These are phyloP conservation scores for Pleuronectes platessa DNA, from an alignment of 2,113 vertebrate genomes.

Conservation along the genomic window DNA sequence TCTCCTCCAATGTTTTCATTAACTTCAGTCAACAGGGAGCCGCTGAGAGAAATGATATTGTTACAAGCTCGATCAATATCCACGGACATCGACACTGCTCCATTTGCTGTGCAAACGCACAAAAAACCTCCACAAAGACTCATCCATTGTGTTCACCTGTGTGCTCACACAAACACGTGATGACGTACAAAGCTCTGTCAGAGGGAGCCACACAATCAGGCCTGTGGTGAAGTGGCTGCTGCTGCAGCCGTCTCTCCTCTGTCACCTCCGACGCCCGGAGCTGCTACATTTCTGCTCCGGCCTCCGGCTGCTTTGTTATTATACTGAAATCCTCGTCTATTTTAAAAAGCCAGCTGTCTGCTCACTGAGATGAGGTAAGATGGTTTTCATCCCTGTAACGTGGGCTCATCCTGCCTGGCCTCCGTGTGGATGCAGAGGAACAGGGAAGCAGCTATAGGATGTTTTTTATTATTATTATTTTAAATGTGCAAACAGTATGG, in stretches of 20 bases:
- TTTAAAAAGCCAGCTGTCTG: background rate
- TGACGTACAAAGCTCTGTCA: slow-evolving; percentile 1
- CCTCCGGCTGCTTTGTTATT: background rate
- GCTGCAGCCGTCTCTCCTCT: background rate
- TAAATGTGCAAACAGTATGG: too few relatives aligned
- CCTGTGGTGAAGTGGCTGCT: background rate
- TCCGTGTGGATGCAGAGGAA: background rate
- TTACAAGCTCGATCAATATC: slow-evolving; percentile 20
- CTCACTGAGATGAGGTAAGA: slow-evolving; percentile 37
- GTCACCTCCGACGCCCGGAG: slow-evolving; percentile 1
- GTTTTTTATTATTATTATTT: background rate
- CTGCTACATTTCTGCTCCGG: background rate
- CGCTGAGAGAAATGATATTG: slow-evolving; percentile 1
- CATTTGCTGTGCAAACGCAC: background rate
- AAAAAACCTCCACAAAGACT: slow-evolving; percentile 9
- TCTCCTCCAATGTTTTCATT: background rate
- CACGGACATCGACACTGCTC: slow-evolving; percentile 33
- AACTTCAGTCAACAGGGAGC: background rate
- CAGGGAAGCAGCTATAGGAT: background rate
- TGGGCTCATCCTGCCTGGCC: background rate
- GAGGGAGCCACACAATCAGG: background rate
- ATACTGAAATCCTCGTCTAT: background rate
- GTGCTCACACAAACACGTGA: slow-evolving; percentile 26
- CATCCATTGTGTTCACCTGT: slow-evolving; percentile 15
- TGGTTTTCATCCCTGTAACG: slow-evolving; percentile 19